Evolutionary conservation across 1,140 invertebrate species (phyloP).

Genomic region (Drosophila bocqueti): DNA sequence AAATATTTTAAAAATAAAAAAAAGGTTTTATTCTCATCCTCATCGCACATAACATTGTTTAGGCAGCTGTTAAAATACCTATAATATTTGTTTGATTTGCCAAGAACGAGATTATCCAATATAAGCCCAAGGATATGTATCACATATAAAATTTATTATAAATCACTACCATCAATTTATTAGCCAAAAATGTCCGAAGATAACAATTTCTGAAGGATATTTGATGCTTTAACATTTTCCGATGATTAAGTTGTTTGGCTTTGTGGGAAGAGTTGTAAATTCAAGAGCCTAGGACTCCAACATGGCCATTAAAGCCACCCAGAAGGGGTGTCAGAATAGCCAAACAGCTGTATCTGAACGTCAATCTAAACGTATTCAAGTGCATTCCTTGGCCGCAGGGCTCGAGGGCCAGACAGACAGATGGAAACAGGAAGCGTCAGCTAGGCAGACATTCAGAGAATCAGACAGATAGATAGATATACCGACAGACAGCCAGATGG

Average conservation of each 20-base stretch:
- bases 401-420: slow-evolving; percentile 28
- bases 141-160: not conserved
- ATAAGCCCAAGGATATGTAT: not conserved
- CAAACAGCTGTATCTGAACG: slow-evolving; percentile 75
- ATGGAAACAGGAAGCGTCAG: slow-evolving; percentile 30
- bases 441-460: slow-evolving; percentile 21
- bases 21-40: no score
- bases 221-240: not conserved
- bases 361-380: slow-evolving; percentile 81
- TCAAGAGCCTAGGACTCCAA: not conserved
- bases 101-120: not conserved
- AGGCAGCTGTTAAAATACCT: not conserved
- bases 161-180: not conserved
- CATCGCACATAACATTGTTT: no score
- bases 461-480: slow-evolving; percentile 21
- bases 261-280: slow-evolving; percentile 3
- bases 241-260: slow-evolving; percentile 19
- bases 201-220: not conserved
- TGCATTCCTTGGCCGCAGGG: slow-evolving; percentile 56
- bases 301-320: slow-evolving; percentile 14
- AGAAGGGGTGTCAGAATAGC: slow-evolving; percentile 19
- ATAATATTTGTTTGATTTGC: not conserved
- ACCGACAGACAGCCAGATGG: slow-evolving; percentile 8
- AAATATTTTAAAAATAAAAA: no score
- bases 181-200: not conserved